phyloP scores from a whole-genome alignment of 2,113 vertebrate genomes.

The Grallaria varia region DNA sequence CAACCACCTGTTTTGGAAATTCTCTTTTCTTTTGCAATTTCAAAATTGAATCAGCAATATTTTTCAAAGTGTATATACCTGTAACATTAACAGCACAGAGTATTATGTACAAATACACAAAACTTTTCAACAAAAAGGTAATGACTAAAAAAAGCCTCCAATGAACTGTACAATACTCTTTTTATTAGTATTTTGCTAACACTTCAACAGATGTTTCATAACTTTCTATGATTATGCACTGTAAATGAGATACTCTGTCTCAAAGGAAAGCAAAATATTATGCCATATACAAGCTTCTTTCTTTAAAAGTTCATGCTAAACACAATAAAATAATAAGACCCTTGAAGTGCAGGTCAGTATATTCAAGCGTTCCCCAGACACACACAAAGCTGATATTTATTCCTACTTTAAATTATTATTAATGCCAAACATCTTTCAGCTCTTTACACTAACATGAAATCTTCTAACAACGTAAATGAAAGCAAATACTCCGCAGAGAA shows the following conservation, averaged over 20 bases:
- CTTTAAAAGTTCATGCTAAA: neutral
- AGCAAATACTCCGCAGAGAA: neutral
- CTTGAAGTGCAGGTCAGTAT: neutral
- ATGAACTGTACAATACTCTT: neutral
- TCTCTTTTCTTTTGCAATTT: neutral
- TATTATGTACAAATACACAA: neutral
- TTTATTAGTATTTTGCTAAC: neutral
- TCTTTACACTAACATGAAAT: neutral
- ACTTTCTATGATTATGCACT: neutral
- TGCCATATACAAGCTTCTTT: neutral
- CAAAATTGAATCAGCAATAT: neutral
- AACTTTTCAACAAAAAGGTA: neutral
- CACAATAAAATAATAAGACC: neutral
- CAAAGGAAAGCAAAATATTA: neutral
- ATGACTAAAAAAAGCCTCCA: neutral
- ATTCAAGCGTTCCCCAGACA: neutral
- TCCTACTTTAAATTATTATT: neutral
- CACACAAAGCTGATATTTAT: neutral
- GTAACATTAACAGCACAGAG: neutral
- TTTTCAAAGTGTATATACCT: neutral
- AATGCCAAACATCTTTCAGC: neutral
- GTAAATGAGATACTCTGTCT: neutral
- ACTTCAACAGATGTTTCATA: neutral
- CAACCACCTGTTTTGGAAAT: neutral
- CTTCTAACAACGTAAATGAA: neutral